Evolutionary conservation across 2,888 invertebrate species (phyloP).

Genomic region (Orchesella flavescens): DNA sequence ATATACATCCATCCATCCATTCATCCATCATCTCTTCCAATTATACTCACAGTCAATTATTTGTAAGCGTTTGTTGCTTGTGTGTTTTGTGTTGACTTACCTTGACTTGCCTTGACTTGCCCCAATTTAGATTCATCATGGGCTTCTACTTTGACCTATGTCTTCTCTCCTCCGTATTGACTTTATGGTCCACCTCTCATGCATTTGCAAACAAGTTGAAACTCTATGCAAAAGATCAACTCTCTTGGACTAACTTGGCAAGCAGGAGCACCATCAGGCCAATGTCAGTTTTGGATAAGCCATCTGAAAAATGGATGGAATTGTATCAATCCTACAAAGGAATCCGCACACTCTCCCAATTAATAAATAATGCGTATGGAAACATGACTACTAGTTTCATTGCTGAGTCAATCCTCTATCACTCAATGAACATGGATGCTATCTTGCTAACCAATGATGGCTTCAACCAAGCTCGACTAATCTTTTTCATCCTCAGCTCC

Average conservation of each 20-base stretch:
- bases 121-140: constrained; percentile 27
- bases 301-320: constrained; percentile 30
- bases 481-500: constrained; percentile 31
- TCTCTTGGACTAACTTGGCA: constrained; percentile 1
- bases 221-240: neutral
- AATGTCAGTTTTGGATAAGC: constrained; percentile 18
- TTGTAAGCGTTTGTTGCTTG: neutral
- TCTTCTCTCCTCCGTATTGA: constrained; percentile 31
- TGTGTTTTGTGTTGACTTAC: neutral
- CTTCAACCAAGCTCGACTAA: constrained; percentile 26
- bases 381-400: constrained; percentile 44
- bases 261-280: neutral
- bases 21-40: neutral
- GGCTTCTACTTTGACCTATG: constrained; percentile 49
- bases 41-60: too few relatives aligned
- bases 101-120: neutral
- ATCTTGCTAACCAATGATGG: constrained; percentile 36
- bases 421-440: constrained; percentile 51
- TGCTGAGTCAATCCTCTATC: constrained; percentile 52
- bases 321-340: constrained; percentile 43
- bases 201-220: constrained; percentile 17
- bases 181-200: constrained; percentile 28
- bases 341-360: constrained; percentile 34
- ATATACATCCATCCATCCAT: neutral
- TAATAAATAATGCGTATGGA: constrained; percentile 49